Evolutionary conservation across 2,797 vertebrate species (phyloP), one percentile per base, ranked within the genome.

Genomic region (Danionella dracula): DNA sequence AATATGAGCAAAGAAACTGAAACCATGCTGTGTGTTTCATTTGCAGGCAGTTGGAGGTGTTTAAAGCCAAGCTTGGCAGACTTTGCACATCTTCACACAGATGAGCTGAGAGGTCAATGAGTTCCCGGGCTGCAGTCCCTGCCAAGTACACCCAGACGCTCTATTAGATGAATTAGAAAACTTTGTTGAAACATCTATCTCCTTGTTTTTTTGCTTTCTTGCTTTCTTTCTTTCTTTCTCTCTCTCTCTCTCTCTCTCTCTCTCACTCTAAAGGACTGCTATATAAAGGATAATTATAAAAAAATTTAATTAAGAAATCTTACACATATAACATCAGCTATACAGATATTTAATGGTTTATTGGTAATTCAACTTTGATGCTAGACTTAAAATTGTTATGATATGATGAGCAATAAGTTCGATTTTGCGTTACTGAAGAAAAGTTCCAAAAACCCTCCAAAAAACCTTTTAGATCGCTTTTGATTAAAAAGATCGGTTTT

Each of bases 61-160:
- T 56, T 58, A 6, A 46, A 35, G 61, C 20, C 29, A 70, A 76
- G 68, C 70, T 73, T 53, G 54, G 58, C 54, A 31, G 53, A 51
- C 37, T 50, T 49, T 12, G 66, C 70, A 69, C 70, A 53, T 58
- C 70, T 64, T 57, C 57, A 54, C 58, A 49, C 63, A 76, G 74
- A 76, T 70, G 70, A 76, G 70, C 67, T 68, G 66, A 63, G 64
- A 70, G 74, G 74, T 76, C 74, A 73, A 54, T 60, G 74, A 76
- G 74, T 73, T 76, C 74, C 48, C 42, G 38, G 45, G 49, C 70
- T 76, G 62, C 62, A 55, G 66, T 23, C 42, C 59, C 68, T 76
- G 74, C 74, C 74, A 76, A 76, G 62, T 72, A 63, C 67, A 76
- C 42, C 70, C 70, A 76, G 74, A 73, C 74, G 67, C 70, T 70